phyloP scores from a whole-genome alignment of 2,797 vertebrate genomes.

The Scarus forsteni region DNA sequence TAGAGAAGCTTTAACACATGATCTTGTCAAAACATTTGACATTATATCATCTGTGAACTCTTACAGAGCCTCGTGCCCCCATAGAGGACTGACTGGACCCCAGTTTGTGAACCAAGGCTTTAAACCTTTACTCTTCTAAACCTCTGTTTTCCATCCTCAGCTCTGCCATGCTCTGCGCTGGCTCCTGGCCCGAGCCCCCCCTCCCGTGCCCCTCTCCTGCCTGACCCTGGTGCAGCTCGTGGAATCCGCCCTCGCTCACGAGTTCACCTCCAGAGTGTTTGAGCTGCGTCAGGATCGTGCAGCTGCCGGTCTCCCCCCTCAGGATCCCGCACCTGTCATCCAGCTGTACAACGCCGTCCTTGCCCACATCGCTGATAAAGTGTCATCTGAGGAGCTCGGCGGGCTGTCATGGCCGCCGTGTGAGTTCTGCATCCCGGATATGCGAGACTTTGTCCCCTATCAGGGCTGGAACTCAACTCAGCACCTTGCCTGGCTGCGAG shows the following conservation, averaged over 20 bases:
- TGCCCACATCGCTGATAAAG: conserved; percentile 85
- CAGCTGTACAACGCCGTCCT: conserved; percentile 91
- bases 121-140: neutral
- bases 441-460: conserved; percentile 86
- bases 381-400: conserved; percentile 85
- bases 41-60: no score
- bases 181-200: conserved; percentile 87
- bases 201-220: conserved; percentile 82
- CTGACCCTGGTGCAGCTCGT: conserved; percentile 90
- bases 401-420: conserved; percentile 91
- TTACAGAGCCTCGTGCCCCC: no score
- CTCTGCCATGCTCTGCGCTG: conserved; percentile 87
- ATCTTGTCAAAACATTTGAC: no score
- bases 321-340: conserved; percentile 86
- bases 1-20: no score
- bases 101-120: no score
- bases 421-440: conserved; percentile 88
- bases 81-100: no score
- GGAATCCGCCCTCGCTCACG: conserved; percentile 85
- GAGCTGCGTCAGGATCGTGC: conserved; percentile 85
- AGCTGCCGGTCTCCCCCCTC: conserved; percentile 79
- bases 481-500: conserved; percentile 91
- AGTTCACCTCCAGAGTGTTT: conserved; percentile 89
- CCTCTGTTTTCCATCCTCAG: conserved; percentile 58
- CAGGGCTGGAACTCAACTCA: conserved; percentile 88